Conservation (phyloP, 2,797 vertebrate species). For the Anabas testudineus region DNA sequence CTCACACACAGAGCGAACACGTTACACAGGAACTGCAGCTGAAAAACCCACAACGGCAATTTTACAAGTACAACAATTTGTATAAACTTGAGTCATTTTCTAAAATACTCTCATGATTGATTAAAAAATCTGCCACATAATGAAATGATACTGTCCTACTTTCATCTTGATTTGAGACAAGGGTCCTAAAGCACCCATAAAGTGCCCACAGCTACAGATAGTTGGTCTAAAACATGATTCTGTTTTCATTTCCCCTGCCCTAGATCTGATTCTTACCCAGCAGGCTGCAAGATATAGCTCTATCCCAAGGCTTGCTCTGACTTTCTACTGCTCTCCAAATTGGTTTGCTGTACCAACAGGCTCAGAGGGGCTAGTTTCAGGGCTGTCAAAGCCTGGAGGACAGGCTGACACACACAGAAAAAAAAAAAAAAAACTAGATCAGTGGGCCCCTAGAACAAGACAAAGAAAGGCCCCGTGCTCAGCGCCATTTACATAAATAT, state of each 20-base stretch:
- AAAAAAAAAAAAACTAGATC: constrained; percentile 78
- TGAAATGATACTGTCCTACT: constrained; percentile 52
- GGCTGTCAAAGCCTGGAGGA: constrained; percentile 72
- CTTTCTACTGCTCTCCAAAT: constrained; percentile 73
- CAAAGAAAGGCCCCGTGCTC: constrained; percentile 60
- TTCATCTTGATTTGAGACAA: constrained; percentile 59
- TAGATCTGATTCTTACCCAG: constrained; percentile 76
- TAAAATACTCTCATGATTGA: constrained; percentile 48
- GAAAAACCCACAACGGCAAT: constrained; percentile 14
- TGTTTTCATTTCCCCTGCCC: constrained; percentile 75
- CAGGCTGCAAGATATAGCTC: constrained; percentile 72
- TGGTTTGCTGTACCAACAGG: constrained; percentile 64
- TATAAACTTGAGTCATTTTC: constrained; percentile 30
- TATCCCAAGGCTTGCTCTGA: constrained; percentile 78
- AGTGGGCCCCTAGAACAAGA: constrained; percentile 64
- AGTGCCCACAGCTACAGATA: constrained; percentile 61
- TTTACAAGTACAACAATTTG: constrained; percentile 19
- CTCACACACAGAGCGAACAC: constrained; percentile 14
- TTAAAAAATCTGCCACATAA: constrained; percentile 40
- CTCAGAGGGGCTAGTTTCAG: constrained; percentile 67
- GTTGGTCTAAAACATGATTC: constrained; percentile 60
- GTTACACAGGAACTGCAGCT: not conserved
- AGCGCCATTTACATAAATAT: constrained; percentile 72
- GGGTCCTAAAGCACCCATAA: constrained; percentile 49
- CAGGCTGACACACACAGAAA: constrained; percentile 64